Evolutionary conservation across 2,888 invertebrate species (phyloP), one percentile per base, ranked within the genome.

Genomic region (Amaurobius ferox): DNA sequence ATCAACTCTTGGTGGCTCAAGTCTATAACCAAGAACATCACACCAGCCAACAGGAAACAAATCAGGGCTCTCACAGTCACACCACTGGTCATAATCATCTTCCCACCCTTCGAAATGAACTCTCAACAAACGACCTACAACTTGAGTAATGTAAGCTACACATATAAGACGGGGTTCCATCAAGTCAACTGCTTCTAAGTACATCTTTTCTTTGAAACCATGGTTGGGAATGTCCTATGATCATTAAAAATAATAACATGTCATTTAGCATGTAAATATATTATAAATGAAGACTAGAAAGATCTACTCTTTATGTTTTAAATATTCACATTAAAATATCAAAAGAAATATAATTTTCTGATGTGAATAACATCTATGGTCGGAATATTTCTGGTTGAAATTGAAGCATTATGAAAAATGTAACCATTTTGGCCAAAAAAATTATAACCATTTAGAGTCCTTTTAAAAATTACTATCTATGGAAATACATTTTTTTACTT

Each of bases 101-200:
- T 97, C 97, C 99, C 99, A 99, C 0, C 99, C 99, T 91, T 99
- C 98, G 92, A 99, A 99, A 91, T 98, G 97, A 40, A 95, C 94
- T 92, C 96, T 95, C 62, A 99, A 93, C 89, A 99, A 92, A 88
- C 98, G 94, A 0, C 97, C 97, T n/a, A 97, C 97, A n/a, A 98
- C 96, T 90, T 95, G 94, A 0, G 95, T 95, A 61, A 99, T 94
- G 6, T 97, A 98, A 1, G 97, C 98, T 44, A 98, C 98, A 91
- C 99, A 99, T 29, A 99, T 96, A 81, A 98, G 93, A 85, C 97
- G 93, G 61, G 99, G 98, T 93, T 99, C 98, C 97, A 98, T 98
- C 62, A 99, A 93, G 93, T 99, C 98, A 1, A 98, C 97, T 89
- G 98, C 97, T 92, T 99, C 98, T 11, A 98, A 93, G 90, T 96